These are phyloP conservation scores for Ptyas mucosa DNA, from an alignment of 2,113 vertebrate genomes.

Conservation along the genomic window DNA sequence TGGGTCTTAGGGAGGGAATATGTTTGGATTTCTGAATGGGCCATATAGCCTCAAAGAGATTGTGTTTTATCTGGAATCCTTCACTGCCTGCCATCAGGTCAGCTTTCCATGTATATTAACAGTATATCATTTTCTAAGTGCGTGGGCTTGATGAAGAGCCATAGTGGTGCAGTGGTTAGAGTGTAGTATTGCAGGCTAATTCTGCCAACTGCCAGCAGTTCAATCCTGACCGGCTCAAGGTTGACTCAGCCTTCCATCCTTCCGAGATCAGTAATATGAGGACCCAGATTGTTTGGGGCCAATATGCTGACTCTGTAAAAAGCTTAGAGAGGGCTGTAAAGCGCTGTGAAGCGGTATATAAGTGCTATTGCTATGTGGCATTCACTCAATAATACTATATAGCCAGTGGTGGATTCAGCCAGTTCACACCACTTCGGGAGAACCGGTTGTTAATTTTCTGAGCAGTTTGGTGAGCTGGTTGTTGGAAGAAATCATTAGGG, in stretches of 20 bases:
- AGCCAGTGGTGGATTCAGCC: too few relatives aligned
- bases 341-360: neutral
- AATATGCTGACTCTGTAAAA: neutral
- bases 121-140: constrained; percentile 18
- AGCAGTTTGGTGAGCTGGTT: too few relatives aligned
- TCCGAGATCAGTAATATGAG: neutral
- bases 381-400: constrained; percentile 44
- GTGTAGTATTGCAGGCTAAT: neutral
- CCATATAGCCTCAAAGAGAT: constrained; percentile 3
- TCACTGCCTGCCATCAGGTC: neutral
- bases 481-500: too few relatives aligned
- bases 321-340: neutral
- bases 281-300: neutral
- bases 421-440: too few relatives aligned
- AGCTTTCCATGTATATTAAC: constrained; percentile 3
- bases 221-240: neutral
- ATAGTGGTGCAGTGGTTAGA: neutral
- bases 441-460: too few relatives aligned
- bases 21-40: constrained; percentile 15
- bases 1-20: constrained; percentile 4
- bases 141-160: neutral
- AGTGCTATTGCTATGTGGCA: constrained; percentile 41
- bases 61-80: neutral
- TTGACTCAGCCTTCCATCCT: neutral
- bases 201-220: neutral